A percentile compares a stretch with the other conserved stretches of the same genome.
phyloP scores from a whole-genome alignment of 2,888 invertebrate species.

The Trichacis sp. region DNA sequence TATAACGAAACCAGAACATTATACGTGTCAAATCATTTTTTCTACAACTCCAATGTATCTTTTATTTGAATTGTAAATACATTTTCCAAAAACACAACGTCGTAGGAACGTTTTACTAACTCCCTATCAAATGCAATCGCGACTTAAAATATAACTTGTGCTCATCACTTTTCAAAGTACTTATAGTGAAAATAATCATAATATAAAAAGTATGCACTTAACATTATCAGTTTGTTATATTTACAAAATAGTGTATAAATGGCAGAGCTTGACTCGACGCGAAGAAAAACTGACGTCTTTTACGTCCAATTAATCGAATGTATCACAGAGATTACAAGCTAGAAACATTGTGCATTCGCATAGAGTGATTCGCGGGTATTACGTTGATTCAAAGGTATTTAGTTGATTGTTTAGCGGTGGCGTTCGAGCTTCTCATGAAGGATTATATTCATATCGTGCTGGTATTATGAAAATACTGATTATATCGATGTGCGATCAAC shows the following conservation, averaged over 20 bases:
- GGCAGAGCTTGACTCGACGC: background rate
- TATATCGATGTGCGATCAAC: background rate
- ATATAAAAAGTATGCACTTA: background rate
- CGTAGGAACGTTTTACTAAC: background rate
- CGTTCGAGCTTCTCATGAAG: background rate
- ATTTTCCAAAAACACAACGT: background rate
- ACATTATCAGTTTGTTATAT: background rate
- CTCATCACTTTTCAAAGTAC: background rate
- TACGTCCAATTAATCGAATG: background rate
- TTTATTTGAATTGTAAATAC: background rate
- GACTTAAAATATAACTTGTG: background rate
- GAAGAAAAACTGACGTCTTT: background rate
- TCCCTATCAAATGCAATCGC: background rate
- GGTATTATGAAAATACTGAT: constrained; percentile 3
- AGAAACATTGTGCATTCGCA: background rate
- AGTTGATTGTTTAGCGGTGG: background rate
- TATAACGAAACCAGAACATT: no score
- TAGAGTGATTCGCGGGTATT: background rate
- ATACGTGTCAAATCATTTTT: background rate
- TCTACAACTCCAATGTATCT: background rate
- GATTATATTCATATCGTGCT: background rate
- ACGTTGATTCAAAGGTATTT: background rate
- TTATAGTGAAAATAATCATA: background rate
- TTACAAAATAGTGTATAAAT: background rate
- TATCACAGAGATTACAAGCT: constrained; percentile 2